phyloP scores from a whole-genome alignment of 1,140 invertebrate species.

The Drosophila saltans region DNA sequence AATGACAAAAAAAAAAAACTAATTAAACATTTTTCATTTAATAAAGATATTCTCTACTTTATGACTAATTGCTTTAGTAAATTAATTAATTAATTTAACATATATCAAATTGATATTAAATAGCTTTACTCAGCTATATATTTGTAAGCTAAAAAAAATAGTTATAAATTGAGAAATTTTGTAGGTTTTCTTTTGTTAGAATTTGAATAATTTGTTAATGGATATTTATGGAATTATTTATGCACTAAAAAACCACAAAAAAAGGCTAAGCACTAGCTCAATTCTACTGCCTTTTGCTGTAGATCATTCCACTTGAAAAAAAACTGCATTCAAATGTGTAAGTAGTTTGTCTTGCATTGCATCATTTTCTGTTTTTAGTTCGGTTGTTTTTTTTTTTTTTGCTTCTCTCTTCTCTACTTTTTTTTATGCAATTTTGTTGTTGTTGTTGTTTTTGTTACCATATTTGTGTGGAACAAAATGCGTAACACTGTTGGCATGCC shows the following conservation, averaged over 20 bases:
- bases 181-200: no score
- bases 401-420: neutral
- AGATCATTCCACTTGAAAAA: constrained; percentile 49
- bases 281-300: neutral
- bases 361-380: constrained; percentile 46
- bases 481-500: constrained; percentile 51
- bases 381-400: constrained; percentile 12
- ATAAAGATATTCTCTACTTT: no score
- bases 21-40: no score
- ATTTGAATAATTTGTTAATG: no score
- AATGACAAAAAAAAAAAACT: neutral
- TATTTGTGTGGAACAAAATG: constrained; percentile 38
- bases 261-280: neutral
- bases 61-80: no score
- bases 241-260: no score
- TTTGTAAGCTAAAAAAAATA: no score
- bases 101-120: no score
- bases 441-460: neutral
- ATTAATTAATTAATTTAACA: no score
- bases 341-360: constrained; percentile 49
- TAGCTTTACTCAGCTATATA: no score
- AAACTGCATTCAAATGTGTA: constrained; percentile 49
- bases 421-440: constrained; percentile 29
- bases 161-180: no score
- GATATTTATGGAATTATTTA: no score